Base-by-base conservation (phyloP, 2,113 vertebrate species). In the Aegithalos caudatus region DNA sequence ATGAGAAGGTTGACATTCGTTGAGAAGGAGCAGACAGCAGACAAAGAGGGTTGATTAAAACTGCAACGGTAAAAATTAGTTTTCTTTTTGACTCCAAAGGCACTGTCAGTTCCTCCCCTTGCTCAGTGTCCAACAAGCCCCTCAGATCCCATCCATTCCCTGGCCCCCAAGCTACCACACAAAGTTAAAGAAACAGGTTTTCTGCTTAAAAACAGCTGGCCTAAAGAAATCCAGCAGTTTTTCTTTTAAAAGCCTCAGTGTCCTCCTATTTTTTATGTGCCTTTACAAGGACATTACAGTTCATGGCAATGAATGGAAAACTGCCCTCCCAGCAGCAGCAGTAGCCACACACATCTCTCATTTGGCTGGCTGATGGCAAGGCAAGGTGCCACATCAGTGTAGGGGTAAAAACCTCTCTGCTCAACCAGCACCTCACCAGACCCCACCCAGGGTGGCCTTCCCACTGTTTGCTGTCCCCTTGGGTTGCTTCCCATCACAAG, bases 41-140 rank as follows among this genome's bases (percentile, higher is more conserved):
- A 85, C 62, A 72, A 88, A 37, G 40, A 91, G 31, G 40, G 71
- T 70, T 92, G 85, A 92, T 88, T 92, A 90, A 72, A 94, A 82
- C 50, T 61, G 57, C 71, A 93, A 27, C 57, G 44, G 35, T 78
- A 87, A 91, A 58, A 89, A 84, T 31, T 7, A 84, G 50, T 51
- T 89, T 66, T 54, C 35, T 50, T 50, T 78, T n/a, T 10, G 5
- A 38, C 57, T 95, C 60, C 44, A 64, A 81, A 87, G 48, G 22
- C 48, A 31, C n/a, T 35, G 24, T 17, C 50, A 38, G 45, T 35
- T 60, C 56, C 62, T 64, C 73, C 51, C 61, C 40, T 44, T 33
- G 84, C 84, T 79, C 16, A 9, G 70, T 2, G 11, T 66, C 65
- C 1, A 0, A 50, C 1, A 5, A 65, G 37, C 38, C 37, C 22